These are phyloP conservation scores for Papilio dardanus DNA, from an alignment of 1,140 invertebrate species.

Conservation along the genomic window DNA sequence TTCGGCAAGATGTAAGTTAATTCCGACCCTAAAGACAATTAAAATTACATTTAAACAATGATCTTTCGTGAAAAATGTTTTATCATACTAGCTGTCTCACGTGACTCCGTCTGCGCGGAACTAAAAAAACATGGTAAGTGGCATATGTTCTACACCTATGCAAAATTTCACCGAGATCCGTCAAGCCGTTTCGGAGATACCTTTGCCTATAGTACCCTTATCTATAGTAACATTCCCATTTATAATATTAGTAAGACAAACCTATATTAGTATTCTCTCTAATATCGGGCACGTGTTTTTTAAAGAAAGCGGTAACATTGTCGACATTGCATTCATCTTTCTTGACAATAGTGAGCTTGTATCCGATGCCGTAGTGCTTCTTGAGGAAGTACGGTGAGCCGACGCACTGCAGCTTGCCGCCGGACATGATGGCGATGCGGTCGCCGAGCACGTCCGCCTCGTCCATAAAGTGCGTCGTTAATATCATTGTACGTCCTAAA, in stretches of 20 bases:
- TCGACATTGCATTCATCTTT: conserved; percentile 80
- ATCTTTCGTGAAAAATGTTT: too few species aligned
- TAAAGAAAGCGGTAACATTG: conserved; percentile 82
- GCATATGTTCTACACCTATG: too few species aligned
- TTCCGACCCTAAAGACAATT: conserved; percentile 84
- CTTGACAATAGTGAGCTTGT: conserved; percentile 75
- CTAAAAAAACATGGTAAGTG: too few species aligned
- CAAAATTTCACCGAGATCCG: too few species aligned
- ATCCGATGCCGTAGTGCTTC: conserved; percentile 79
- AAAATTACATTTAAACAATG: too few species aligned
- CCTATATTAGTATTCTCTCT: conserved; percentile 75
- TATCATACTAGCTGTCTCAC: too few species aligned
- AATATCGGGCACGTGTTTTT: conserved; percentile 83
- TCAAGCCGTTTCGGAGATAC: too few species aligned
- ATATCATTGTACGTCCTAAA: conserved; percentile 89
- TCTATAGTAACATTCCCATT: too few species aligned
- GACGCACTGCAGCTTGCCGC: conserved; percentile 89
- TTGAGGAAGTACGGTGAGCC: conserved; percentile 83
- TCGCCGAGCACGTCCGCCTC: conserved; percentile 98
- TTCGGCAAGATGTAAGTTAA: conserved; percentile 84
- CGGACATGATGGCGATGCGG: conserved; percentile 95
- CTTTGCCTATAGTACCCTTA: too few species aligned
- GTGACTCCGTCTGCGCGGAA: too few species aligned
- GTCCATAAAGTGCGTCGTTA: conserved; percentile 99
- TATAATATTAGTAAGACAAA: too few species aligned